Base-by-base conservation (phyloP, 2,113 vertebrate species). In the Silurus glanis region DNA sequence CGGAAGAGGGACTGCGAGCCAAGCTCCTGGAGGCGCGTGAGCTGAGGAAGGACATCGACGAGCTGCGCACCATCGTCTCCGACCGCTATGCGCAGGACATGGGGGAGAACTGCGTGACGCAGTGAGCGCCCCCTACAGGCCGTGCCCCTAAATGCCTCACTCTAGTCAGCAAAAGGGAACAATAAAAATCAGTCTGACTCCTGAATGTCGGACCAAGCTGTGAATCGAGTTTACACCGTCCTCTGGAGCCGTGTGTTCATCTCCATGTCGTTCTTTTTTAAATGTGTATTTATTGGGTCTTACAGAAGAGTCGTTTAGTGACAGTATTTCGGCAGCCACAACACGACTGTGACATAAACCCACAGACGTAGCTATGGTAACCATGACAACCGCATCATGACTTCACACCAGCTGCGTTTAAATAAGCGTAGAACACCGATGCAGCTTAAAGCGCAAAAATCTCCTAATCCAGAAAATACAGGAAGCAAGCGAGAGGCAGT, bases 21-120 rank as follows among this genome's bases (percentile, higher is more conserved):
- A 97, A 96, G 91, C 95, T 98, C 72, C 91, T 91, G 3, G 97
- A 98, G 4, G 96, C 97, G 6, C 93, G 94, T 81, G 96, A 96
- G 92, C 94, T 99, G 85, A 95, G 97, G 78, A 96, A 95, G 87
- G 97, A 98, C 89, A 97, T 99, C 0, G 97, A 99, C 51, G 96
- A 97, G 28, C 92, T 99, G 90, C 95, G 97, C 93, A 97, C 94
- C 82, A 94, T 94, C 28, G 95, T 99, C 91, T 97, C 97, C 0
- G 97, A 99, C 87, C 94, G 96, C 81, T 97, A 97, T 0, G 94
- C 96, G 90, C 97, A 98, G 95, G 96, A 96, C 91, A 95, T 96
- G 97, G 96, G 96, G 23, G 96, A 98, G 87, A 97, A 93, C 92
- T 97, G 97, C 85, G 93, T 97, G 85, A 97, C 96, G 83, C 96